phyloP scores from a whole-genome alignment of 64 coral and sea anemone genomes.

The Cladopsammia gracilis region DNA sequence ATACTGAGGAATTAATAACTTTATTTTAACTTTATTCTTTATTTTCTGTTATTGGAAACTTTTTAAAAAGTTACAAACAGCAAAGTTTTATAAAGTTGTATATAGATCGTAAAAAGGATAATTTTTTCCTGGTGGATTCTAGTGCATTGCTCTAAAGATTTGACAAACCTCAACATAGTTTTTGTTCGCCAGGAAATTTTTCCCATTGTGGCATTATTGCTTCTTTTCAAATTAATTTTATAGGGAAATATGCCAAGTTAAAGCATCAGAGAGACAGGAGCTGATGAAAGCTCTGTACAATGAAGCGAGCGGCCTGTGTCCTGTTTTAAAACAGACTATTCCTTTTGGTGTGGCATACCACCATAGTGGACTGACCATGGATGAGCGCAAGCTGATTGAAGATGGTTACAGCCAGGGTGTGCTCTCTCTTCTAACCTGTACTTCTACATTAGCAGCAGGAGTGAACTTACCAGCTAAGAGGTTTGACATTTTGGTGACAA shows the following conservation, averaged over 20 bases:
- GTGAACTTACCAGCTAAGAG: conserved; percentile 98
- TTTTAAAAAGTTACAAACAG: too few relatives aligned
- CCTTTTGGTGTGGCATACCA: conserved; percentile 94
- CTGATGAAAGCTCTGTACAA: conserved; percentile 76
- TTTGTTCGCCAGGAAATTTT: too few relatives aligned
- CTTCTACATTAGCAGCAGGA: conserved; percentile 96
- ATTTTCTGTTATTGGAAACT: too few relatives aligned
- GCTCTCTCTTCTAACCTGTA: conserved; percentile 91
- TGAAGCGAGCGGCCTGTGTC: conserved; percentile 87
- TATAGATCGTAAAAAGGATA: too few relatives aligned
- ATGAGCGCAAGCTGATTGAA: conserved; percentile 98
- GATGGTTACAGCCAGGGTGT: conserved; percentile 90
- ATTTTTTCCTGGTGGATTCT: too few relatives aligned
- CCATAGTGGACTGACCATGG: conserved; percentile 95
- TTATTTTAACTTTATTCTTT: too few relatives aligned
- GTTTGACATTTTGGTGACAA: conserved; percentile 46
- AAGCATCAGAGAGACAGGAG: conserved; percentile 62
- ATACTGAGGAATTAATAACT: too few relatives aligned
- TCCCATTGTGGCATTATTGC: not conserved
- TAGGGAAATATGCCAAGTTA: conserved; percentile 78
- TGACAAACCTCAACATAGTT: too few relatives aligned
- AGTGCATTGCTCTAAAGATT: too few relatives aligned
- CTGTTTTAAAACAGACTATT: conserved; percentile 72
- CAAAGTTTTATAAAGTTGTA: too few relatives aligned
- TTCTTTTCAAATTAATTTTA: not conserved